phyloP scores from a whole-genome alignment of 2,113 vertebrate genomes.

The Furnarius figulus region DNA sequence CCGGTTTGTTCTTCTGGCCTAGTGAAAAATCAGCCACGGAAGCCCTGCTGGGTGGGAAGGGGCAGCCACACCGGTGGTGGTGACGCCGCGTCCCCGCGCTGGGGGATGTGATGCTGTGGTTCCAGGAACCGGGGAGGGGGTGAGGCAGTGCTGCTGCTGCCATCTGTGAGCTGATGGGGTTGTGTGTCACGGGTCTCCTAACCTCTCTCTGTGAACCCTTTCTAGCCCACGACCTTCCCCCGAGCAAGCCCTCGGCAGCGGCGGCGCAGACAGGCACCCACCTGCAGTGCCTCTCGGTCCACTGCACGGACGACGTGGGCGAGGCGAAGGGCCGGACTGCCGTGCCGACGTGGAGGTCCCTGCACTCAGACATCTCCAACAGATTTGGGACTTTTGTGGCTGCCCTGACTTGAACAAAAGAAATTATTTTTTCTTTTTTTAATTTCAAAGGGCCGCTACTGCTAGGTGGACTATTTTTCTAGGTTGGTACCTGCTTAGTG shows the following conservation, averaged over 20 bases:
- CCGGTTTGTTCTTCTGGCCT: not conserved
- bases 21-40: not conserved
- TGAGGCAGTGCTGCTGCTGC: not conserved
- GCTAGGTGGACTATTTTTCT: slow-evolving; percentile 75
- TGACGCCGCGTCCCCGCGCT: fast-evolving
- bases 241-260: slow-evolving; percentile 84
- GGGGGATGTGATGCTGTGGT: not conserved
- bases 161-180: not conserved
- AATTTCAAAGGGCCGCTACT: slow-evolving; percentile 74
- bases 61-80: not conserved
- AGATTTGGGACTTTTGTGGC: slow-evolving; percentile 97
- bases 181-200: not conserved
- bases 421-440: slow-evolving; percentile 45
- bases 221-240: slow-evolving; percentile 89
- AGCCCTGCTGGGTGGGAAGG: not conserved
- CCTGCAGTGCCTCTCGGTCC: slow-evolving; percentile 96
- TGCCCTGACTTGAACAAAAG: slow-evolving; percentile 89
- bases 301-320: slow-evolving; percentile 95
- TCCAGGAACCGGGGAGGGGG: not conserved
- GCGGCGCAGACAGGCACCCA: slow-evolving; percentile 85
- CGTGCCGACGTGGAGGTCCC: slow-evolving; percentile 94
- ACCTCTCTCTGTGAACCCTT: slow-evolving; percentile 52
- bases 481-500: slow-evolving; percentile 81
- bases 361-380: slow-evolving; percentile 98
- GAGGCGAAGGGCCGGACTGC: slow-evolving; percentile 91